Base-by-base conservation (phyloP, 2,888 invertebrate species). In the Ophion ventricosus region DNA sequence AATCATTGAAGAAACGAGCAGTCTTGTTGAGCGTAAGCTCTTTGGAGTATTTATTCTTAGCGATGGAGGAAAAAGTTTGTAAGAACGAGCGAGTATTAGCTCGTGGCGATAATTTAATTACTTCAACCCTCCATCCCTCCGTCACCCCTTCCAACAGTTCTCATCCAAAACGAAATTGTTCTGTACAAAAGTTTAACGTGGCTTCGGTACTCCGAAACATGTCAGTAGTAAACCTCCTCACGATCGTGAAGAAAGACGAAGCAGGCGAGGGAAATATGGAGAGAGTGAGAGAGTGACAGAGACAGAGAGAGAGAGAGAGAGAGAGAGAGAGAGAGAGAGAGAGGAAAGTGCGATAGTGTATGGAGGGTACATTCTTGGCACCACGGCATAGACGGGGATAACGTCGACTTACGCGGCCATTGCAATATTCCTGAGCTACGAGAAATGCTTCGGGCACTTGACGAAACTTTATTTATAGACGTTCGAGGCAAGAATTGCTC, bases 381-480 rank as follows among this genome's bases (percentile, higher is more conserved):
- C 61, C 77, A 70, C 56, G 74, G 49, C 25, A 43, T 77, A 67
- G 76, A 73, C 77, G 73, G 29, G 74, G 73, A 80, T 83, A 80
- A 83, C 83, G 76, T 72, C 59, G 76, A 54, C 70, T n/a, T 26
- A 43, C 35, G 35, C n/a, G 25, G 76, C 76, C 59, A 61, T 69
- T 77, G 83, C 80, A 80, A 84, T 84, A 84, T 84, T 80, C 61
- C 80, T 76, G 56, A 73, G 73, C 80, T 63, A 75, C 79, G 78
- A 64, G 72, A 84, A 82, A 82, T 66, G 78, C 82, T 84, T 72
- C 72, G 56, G 84, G 82, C 84, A 82, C 82, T 84, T 84, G 82
- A 84, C 75, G 82, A 84, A 84, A 84, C 84, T 84, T 84, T 79
- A 79, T 79, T 84, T 84, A 82, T 84, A 78, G 82, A 63, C 70